Conservation (phyloP, 2,797 vertebrate species). For the Oryzias dopingdopingensis region DNA sequence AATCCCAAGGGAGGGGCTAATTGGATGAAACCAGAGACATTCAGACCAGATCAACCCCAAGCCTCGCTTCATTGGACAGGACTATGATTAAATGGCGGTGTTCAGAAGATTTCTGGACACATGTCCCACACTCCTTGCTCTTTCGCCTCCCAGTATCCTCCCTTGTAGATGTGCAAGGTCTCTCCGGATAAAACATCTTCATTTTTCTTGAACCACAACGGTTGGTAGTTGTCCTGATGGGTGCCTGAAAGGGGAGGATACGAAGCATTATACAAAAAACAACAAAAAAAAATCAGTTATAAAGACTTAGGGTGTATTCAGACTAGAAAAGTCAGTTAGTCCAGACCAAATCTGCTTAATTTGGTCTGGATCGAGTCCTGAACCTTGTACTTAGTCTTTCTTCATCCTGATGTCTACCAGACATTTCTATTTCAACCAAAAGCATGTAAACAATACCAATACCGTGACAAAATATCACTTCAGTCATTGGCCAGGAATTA, state of each 20-base stretch:
- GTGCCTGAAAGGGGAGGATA: slow-evolving; percentile 65
- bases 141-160: slow-evolving; percentile 95
- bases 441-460: no score
- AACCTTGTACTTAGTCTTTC: no score
- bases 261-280: no score
- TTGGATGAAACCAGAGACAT: slow-evolving; percentile 13
- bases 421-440: no score
- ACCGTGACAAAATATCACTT: no score
- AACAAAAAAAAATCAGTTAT: no score
- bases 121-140: slow-evolving; percentile 85
- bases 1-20: slow-evolving; percentile 23
- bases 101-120: slow-evolving; percentile 91
- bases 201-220: slow-evolving; percentile 89
- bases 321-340: no score
- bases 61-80: slow-evolving; percentile 12
- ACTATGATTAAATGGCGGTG: slow-evolving; percentile 5
- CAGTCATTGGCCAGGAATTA: no score
- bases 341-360: no score
- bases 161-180: slow-evolving; percentile 85
- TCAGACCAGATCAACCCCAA: slow-evolving; percentile 8
- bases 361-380: no score
- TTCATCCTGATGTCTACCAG: no score
- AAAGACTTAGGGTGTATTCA: no score
- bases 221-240: slow-evolving; percentile 87
- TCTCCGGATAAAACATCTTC: slow-evolving; percentile 87